Evolutionary conservation across 2,888 invertebrate species (phyloP), one percentile per base, ranked within the genome.

Genomic region (Ophion costatus): DNA sequence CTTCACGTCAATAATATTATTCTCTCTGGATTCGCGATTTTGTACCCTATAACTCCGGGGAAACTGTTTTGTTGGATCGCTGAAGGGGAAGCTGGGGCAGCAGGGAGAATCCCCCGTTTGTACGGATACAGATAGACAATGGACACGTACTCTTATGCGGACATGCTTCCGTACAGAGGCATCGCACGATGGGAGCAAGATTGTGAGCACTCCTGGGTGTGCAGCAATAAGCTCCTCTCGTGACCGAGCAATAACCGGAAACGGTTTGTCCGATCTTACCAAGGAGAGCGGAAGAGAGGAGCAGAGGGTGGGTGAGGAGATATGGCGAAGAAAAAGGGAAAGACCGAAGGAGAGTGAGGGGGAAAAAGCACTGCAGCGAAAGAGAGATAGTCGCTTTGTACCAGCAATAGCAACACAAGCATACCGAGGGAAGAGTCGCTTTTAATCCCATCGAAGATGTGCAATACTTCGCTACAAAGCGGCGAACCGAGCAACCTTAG

Each of bases 221-320:
- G 66, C 76, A 45, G 83, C 87, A 86, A 87, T 87, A 87, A 86
- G 83, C 87, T 84, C 81, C 74, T 82, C 67, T 82, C 83, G 84
- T 87, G 87, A 87, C 83, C 80, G 82, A 77, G 81, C 86, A 87
- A 87, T 87, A 87, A 86, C 82, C 76, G 86, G 83, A 86, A 87
- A 83, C 80, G 66, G 67, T 71, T 76, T 56, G 73, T 66, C 59
- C 79, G 67, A 64, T 78, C 73, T 64, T 75, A 42, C 70, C 71
- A 61, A 51, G 51, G 76, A 64, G 69, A 51, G 81, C 6, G 22
- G 17, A n/a, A 11, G 42, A 20, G 51, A 78, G 61, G 45, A 67
- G 64, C 59, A 82, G 73, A 42, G 42, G 22, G 57, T 24, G 29
- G 69, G 42, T 22, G 71, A 80, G 73, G 57, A 71, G 69, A 81